Evolutionary conservation across 2,113 vertebrate species (phyloP).

Genomic region (Shinisaurus crocodilurus): DNA sequence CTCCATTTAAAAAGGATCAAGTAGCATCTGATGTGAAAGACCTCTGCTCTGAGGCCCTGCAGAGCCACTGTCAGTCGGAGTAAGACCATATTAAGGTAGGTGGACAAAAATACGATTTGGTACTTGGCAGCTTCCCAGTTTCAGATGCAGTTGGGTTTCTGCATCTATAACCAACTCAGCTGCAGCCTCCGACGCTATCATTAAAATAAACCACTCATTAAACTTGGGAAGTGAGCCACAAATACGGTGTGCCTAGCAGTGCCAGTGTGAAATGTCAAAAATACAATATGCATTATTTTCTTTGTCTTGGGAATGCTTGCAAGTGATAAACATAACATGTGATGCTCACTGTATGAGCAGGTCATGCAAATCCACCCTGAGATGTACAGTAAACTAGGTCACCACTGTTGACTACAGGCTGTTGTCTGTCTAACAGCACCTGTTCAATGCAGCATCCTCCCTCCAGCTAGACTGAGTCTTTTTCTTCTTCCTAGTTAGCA

Average conservation of each 20-base stretch:
- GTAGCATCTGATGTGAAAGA: neutral
- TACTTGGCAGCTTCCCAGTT: neutral
- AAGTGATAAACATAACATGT: neutral
- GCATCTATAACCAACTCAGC: neutral
- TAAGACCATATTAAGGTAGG: no score
- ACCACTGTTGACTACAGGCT: neutral
- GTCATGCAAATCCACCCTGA: neutral
- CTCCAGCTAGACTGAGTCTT: neutral
- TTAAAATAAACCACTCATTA: neutral
- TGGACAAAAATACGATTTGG: no score
- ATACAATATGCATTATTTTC: neutral
- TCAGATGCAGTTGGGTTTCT: neutral
- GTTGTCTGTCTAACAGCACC: neutral
- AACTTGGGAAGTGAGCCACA: neutral
- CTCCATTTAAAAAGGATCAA: no score
- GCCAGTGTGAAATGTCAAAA: neutral
- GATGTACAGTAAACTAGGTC: slow-evolving; percentile 27
- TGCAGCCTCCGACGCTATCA: neutral
- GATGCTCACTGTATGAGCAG: neutral
- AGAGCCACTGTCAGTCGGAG: neutral
- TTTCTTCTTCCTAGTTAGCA: neutral
- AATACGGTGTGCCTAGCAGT: neutral
- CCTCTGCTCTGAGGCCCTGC: neutral
- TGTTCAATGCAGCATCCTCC: neutral
- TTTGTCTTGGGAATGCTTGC: neutral